Conservation (phyloP, 2,888 invertebrate genomes). For the Trilocha varians region DNA sequence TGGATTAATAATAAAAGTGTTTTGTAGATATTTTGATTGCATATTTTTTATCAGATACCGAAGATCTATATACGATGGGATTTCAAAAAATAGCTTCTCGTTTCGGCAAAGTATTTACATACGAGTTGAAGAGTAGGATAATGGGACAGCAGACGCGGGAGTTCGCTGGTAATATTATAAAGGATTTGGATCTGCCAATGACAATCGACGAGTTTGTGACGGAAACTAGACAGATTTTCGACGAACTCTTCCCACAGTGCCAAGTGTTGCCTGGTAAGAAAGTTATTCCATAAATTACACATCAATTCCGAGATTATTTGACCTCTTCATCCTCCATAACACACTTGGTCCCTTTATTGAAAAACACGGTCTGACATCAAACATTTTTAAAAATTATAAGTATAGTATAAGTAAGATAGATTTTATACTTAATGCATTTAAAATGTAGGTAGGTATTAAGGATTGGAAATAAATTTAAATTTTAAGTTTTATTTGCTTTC, state of each 20-base stretch:
- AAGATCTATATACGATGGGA: slow-evolving; percentile 82
- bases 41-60: slow-evolving; percentile 79
- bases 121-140: slow-evolving; percentile 80
- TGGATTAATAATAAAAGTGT: too few species aligned
- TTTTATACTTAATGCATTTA: too few species aligned
- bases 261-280: slow-evolving; percentile 79
- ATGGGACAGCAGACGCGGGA: slow-evolving; percentile 82
- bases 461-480: too few species aligned
- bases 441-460: too few species aligned
- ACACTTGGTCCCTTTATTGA: too few species aligned
- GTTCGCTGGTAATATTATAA: slow-evolving; percentile 73
- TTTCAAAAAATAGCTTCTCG: slow-evolving; percentile 77
- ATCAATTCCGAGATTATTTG: not conserved
- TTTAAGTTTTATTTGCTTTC: too few species aligned
- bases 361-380: too few species aligned
- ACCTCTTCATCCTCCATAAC: not conserved
- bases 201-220: slow-evolving; percentile 77
- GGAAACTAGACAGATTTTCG: slow-evolving; percentile 68
- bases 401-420: too few species aligned
- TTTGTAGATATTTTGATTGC: not conserved
- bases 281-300: not conserved
- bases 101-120: slow-evolving; percentile 83
- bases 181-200: slow-evolving; percentile 76
- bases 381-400: too few species aligned
- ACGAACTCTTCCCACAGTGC: slow-evolving; percentile 74